Evolutionary conservation across 2,888 invertebrate genomes (phyloP).

Genomic region (Lasius fuliginosus): DNA sequence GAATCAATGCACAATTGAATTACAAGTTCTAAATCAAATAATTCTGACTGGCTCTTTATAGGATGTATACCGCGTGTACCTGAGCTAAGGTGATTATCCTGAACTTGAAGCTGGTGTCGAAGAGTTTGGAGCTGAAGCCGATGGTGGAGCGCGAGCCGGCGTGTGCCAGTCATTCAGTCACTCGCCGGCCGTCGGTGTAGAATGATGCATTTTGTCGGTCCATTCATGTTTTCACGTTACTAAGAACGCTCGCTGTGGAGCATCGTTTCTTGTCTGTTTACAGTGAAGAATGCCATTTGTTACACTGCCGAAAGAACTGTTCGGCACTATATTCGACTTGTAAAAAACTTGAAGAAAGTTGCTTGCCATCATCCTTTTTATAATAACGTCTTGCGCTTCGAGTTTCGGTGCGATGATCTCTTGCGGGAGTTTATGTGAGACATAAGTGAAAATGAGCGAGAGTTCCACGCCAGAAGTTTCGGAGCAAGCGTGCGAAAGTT

Average conservation of each 20-base stretch:
- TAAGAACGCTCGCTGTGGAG: constrained; percentile 43
- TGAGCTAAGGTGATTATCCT: constrained; percentile 10
- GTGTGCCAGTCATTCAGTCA: constrained; percentile 79
- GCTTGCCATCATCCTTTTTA: constrained; percentile 43
- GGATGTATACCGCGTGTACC: not conserved
- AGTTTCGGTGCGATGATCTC: not conserved
- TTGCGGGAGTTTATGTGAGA: not conserved
- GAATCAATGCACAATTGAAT: not conserved
- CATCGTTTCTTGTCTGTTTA: not conserved
- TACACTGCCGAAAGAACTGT: constrained; percentile 33
- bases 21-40: not conserved
- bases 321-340: constrained; percentile 49
- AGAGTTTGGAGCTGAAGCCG: constrained; percentile 19
- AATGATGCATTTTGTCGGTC: constrained; percentile 56
- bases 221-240: constrained; percentile 33
- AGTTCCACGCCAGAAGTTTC: not conserved
- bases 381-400: constrained; percentile 39
- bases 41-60: not conserved
- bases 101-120: not conserved
- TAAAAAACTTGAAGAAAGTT: constrained; percentile 56
- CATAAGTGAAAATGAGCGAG: not conserved
- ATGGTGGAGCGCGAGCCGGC: constrained; percentile 63
- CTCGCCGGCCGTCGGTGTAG: constrained; percentile 81
- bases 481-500: constrained; percentile 13
- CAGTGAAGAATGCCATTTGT: constrained; percentile 58